These are phyloP conservation scores for Myotis planiceps DNA, from an alignment of 2,797 vertebrate genomes.

Conservation along the genomic window DNA sequence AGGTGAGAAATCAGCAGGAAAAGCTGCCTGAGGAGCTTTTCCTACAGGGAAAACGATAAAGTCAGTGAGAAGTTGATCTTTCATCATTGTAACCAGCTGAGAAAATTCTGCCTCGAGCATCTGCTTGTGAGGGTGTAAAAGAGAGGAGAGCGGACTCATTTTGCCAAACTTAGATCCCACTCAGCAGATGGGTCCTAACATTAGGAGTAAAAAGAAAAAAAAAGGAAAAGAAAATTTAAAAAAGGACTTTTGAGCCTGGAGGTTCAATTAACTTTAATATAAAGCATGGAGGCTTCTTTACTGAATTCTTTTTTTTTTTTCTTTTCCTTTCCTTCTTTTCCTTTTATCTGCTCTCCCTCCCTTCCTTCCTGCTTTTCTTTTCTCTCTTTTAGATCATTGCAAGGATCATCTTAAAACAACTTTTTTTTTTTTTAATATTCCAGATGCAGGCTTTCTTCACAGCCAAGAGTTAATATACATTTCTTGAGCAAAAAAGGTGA, in stretches of 20 bases:
- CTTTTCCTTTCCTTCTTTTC: background rate
- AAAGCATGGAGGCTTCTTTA: constrained; percentile 23
- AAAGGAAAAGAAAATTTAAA: background rate
- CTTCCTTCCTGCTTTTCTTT: background rate
- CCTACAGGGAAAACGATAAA: constrained; percentile 48
- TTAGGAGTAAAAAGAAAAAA: background rate
- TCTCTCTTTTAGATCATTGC: background rate
- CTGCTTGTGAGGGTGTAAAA: constrained; percentile 67
- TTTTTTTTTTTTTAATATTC: background rate
- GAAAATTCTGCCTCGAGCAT: constrained; percentile 73
- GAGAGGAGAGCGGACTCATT: constrained; percentile 42
- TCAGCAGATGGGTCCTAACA: constrained; percentile 41
- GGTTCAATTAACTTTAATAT: constrained; percentile 36
- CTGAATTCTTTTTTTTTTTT: background rate
- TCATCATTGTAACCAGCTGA: constrained; percentile 75
- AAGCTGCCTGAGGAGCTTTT: constrained; percentile 63
- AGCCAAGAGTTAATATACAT: background rate
- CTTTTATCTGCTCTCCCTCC: background rate
- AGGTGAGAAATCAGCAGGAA: constrained; percentile 75
- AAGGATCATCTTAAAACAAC: background rate
- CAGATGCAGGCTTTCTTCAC: background rate
- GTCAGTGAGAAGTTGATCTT: constrained; percentile 76
- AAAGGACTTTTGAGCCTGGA: background rate
- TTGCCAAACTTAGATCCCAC: constrained; percentile 41
- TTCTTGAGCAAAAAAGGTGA: background rate